Conservation (phyloP, 2,113 vertebrate species). For the Pogonocichla stellata region DNA sequence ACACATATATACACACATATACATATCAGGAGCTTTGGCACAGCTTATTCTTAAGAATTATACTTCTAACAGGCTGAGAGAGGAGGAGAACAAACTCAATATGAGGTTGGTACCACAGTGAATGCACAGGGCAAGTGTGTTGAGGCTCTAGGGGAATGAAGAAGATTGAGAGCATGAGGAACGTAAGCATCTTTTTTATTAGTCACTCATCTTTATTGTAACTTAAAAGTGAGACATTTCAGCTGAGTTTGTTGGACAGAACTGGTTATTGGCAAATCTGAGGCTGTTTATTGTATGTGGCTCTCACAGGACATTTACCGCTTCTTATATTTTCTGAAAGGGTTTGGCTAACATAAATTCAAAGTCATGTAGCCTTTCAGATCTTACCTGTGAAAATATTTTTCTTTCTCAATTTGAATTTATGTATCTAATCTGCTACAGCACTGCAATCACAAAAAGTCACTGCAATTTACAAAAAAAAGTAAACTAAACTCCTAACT, state of each 20-base stretch:
- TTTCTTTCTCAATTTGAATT: background rate
- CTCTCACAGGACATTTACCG: background rate
- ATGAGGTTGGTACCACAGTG: background rate
- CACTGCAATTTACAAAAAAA: background rate
- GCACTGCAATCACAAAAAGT: background rate
- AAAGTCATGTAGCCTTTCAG: background rate
- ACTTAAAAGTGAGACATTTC: background rate
- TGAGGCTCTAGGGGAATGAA: fast-evolving
- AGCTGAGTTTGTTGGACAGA: fast-evolving
- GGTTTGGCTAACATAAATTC: background rate
- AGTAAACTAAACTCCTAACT: background rate
- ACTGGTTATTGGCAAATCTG: background rate
- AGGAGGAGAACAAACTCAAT: background rate
- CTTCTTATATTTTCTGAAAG: background rate
- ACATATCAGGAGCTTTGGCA: background rate
- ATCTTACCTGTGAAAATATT: background rate
- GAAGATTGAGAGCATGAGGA: background rate
- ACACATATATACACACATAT: too few species aligned
- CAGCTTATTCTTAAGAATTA: background rate
- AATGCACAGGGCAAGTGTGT: background rate
- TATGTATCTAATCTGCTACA: background rate
- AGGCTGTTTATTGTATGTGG: background rate
- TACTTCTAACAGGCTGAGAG: background rate
- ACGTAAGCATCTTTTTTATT: background rate
- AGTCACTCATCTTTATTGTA: background rate